Evolutionary conservation across 2,888 invertebrate species (phyloP).

Genomic region (Ophion obscuratus): DNA sequence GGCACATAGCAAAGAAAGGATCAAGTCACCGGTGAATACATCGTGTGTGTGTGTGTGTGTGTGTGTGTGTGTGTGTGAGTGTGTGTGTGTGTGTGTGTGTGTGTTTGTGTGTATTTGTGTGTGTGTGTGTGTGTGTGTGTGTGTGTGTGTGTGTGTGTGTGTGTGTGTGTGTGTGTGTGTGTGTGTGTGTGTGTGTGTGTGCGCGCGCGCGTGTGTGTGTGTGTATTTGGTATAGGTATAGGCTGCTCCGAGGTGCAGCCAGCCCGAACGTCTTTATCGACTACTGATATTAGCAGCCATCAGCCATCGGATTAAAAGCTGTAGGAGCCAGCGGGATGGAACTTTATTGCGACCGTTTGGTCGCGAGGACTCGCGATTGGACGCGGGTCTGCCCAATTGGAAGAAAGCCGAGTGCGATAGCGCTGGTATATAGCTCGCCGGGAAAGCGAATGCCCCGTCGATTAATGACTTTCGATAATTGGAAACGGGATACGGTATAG

Average conservation of each 20-base stretch:
- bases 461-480: constrained; percentile 69
- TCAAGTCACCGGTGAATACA: constrained; percentile 66
- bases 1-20: constrained; percentile 47
- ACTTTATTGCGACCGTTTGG: constrained; percentile 63
- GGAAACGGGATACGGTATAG: constrained; percentile 19
- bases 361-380: constrained; percentile 45
- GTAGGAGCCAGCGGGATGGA: constrained; percentile 75
- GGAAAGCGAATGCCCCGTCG: constrained; percentile 58
- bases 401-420: constrained; percentile 64
- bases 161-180: no score
- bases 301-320: constrained; percentile 78
- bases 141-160: no score
- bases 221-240: no score
- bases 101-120: no score
- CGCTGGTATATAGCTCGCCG: constrained; percentile 60
- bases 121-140: no score
- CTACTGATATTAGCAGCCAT: constrained; percentile 66
- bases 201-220: no score
- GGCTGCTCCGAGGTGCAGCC: constrained; percentile 50
- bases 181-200: no score
- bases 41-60: not conserved
- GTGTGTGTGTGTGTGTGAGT: constrained; percentile 69
- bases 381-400: constrained; percentile 53
- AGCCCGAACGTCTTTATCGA: constrained; percentile 64
- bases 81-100: not conserved